phyloP scores from a whole-genome alignment of 2,888 invertebrate species.

The Drosophila cognata region DNA sequence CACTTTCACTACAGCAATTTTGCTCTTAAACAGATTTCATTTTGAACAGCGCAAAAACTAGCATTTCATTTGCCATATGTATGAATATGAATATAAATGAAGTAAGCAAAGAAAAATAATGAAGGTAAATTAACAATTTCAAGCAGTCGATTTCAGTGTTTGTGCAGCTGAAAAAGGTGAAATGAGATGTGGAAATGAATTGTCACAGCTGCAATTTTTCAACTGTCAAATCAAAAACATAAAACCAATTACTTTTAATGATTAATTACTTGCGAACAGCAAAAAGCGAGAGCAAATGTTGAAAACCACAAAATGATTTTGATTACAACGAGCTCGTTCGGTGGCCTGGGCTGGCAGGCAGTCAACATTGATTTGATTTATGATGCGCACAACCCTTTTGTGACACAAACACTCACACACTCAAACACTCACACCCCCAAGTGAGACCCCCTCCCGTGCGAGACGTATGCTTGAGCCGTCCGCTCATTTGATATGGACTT shows the following conservation, averaged over 20 bases:
- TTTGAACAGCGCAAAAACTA: neutral
- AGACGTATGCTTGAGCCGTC: constrained; percentile 21
- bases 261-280: constrained; percentile 63
- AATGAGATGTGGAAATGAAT: constrained; percentile 45
- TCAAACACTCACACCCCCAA: constrained; percentile 13
- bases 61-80: constrained; percentile 14
- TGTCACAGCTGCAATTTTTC: constrained; percentile 79
- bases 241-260: constrained; percentile 77
- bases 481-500: constrained; percentile 28
- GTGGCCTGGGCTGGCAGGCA: constrained; percentile 17
- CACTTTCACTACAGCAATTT: neutral
- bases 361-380: constrained; percentile 63
- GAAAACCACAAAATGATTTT: constrained; percentile 77
- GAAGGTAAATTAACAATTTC: constrained; percentile 12
- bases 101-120: constrained; percentile 1
- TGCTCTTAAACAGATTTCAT: neutral
- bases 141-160: neutral
- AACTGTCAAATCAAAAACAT: constrained; percentile 76
- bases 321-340: constrained; percentile 50
- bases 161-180: constrained; percentile 13
- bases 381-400: constrained; percentile 65
- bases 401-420: constrained; percentile 7
- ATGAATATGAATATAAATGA: neutral
- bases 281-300: constrained; percentile 48
- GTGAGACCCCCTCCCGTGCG: constrained; percentile 2